Evolutionary conservation across 1,140 invertebrate genomes (phyloP).

Genomic region (Anagrus nilaparvatae): DNA sequence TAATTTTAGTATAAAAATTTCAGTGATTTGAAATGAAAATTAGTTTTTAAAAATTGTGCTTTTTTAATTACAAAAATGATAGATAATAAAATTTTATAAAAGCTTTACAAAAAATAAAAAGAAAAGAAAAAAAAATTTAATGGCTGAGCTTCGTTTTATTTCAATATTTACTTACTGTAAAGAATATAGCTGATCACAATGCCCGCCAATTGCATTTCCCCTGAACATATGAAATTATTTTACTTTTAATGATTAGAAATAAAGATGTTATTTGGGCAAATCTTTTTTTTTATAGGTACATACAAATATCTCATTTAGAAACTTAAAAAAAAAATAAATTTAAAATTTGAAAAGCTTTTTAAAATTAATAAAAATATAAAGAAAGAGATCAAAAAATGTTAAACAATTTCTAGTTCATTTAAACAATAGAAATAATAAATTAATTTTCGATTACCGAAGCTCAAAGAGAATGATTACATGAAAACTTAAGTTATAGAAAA

Average conservation of each 20-base stretch:
- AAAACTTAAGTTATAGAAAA: slow-evolving; percentile 2
- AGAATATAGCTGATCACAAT: slow-evolving; percentile 45
- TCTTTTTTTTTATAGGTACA: too few relatives aligned
- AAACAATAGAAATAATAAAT: too few relatives aligned
- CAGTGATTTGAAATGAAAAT: slow-evolving; percentile 3
- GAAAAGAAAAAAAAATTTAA: slow-evolving; percentile 21
- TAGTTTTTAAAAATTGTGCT: slow-evolving; percentile 8
- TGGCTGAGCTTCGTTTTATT: slow-evolving; percentile 16
- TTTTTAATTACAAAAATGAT: slow-evolving; percentile 12
- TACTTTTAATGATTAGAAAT: too few relatives aligned
- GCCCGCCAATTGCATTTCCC: slow-evolving; percentile 43
- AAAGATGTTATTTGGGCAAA: too few relatives aligned
- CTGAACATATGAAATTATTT: slow-evolving; percentile 39
- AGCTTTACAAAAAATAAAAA: slow-evolving; percentile 16
- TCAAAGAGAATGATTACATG: slow-evolving; percentile 8
- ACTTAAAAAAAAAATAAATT: too few relatives aligned
- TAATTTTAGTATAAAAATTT: slow-evolving; percentile 2
- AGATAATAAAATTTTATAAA: slow-evolving; percentile 2
- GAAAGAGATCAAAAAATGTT: too few relatives aligned
- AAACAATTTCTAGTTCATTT: too few relatives aligned
- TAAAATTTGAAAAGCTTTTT: too few relatives aligned
- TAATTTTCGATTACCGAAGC: too few relatives aligned
- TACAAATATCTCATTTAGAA: too few relatives aligned
- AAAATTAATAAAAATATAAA: too few relatives aligned
- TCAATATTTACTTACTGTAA: slow-evolving; percentile 41